Evolutionary conservation across 2,113 vertebrate genomes (phyloP), one percentile per base, ranked within the genome.

Genomic region (Xenopus tropicalis): DNA sequence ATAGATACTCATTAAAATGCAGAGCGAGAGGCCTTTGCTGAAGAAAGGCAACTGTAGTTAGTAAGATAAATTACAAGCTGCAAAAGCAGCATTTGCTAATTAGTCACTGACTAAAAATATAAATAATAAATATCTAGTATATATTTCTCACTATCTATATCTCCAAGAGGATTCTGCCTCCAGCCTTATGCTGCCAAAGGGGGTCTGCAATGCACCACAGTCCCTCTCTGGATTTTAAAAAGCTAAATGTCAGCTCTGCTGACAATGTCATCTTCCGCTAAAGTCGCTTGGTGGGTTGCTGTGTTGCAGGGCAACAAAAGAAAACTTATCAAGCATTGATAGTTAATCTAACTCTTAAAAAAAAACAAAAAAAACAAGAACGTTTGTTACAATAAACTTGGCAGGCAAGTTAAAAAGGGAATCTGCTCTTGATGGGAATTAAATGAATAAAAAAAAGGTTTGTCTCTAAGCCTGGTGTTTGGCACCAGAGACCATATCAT

Each of bases 61-160:
- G 93, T 95, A 93, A 90, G 88, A 77, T 93, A 92, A 91, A 89
- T 80, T 89, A 91, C 89, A 91, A 94, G 95, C 95, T 98, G 95
- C 93, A 91, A 92, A 95, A 91, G 93, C 96, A 97, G 97, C 95
- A 91, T 89, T 84, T 93, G 93, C 93, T 93, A 87, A 94, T 97
- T 97, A 97, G 95, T 98, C 96, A 97, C 90, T 92, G 96, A 99
- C 96, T 96, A 97, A 96, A 93, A 94, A 91, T 91, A 94, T 93
- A 96, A 93, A 94, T 94, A 96, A 98, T 98, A 98, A 98, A 96
- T 94, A 97, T 80, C 84, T 87, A 89, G 88, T 68, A 68, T 66
- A 68, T 66, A 81, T 75, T 78, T 87, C 84, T 82, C 80, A 85
- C 16, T 54, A 54, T 83, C 88, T 88, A 86, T 80, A 80, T 79